Evolutionary conservation across 2,888 invertebrate species (phyloP), one percentile per base, ranked within the genome.

Genomic region (Opisthograptis luteolata): DNA sequence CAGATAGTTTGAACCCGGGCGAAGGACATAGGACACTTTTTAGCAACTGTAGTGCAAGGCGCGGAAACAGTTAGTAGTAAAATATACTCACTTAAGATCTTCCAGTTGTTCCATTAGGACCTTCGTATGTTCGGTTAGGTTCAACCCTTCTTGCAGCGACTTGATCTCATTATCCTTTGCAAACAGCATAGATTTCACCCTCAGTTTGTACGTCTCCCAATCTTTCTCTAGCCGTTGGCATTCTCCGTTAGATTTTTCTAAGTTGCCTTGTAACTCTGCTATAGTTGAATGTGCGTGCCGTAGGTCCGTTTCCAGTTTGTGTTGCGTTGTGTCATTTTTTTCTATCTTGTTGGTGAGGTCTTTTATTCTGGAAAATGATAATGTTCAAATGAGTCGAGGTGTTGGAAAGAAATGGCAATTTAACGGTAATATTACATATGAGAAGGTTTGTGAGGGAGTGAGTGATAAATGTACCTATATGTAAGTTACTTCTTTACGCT

Each of bases 131-230:
- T 84, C 82, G 1, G 69, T 72, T 6, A 79, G 30, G 42, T 76
- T 68, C 8, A 70, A 22, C 0, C 87, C 87, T 0, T 79, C 78
- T 25, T 82, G 78, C 37, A 89, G 46, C 1, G 72, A 56, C 45
- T 81, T 82, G 6, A 90, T 84, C 50, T 87, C 84, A 24, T 69
- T 76, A 42, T 90, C 90, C 60, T 89, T 90, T 8, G 79, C 66
- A 8, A 58, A 58, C 9, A 90, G 62, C 86, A 88, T 90, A 13
- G 77, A 81, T 37, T 90, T 90, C 1, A 90, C 90, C 48, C 90
- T 70, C 20, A 84, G 52, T 60, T 89, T 90, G 25, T 90, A 90
- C 0, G 83, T 65, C 49, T 87, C 86, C 89, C 90, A 90, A 30
- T 90, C 90, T 32, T 64, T 81, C 55, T 90, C 87, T 7, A 88